phyloP scores from a whole-genome alignment of 1,140 invertebrate genomes.

The Meloidogyne chitwoodi region DNA sequence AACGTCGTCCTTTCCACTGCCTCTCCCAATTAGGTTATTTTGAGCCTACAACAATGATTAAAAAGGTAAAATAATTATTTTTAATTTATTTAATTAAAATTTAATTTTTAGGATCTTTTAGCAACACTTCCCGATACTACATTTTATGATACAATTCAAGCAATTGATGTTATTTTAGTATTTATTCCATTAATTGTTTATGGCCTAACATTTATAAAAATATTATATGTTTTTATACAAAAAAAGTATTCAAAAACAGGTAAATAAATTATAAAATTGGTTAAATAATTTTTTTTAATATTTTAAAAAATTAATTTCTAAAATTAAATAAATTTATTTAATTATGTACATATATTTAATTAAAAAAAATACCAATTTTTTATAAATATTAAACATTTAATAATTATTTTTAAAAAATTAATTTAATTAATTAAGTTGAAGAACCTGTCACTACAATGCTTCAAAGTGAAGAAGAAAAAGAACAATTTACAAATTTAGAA shows the following conservation, averaged over 20 bases:
- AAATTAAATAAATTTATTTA: too few species aligned
- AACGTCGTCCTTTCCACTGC: constrained; percentile 7
- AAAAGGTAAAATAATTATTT: background rate
- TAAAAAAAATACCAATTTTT: too few species aligned
- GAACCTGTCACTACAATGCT: too few species aligned
- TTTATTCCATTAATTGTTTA: constrained; percentile 1
- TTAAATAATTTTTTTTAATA: too few species aligned
- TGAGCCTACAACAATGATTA: background rate
- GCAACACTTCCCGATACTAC: background rate
- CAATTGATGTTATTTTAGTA: background rate
- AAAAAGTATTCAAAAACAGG: background rate
- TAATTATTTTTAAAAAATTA: too few species aligned
- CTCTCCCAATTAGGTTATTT: background rate
- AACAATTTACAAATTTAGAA: constrained; percentile 1
- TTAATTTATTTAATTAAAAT: background rate
- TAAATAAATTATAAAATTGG: too few species aligned
- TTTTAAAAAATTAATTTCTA: too few species aligned
- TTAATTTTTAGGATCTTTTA: background rate
- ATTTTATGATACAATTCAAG: background rate
- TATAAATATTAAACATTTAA: too few species aligned
- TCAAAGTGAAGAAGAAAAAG: background rate
- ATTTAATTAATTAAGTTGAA: too few species aligned
- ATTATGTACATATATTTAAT: too few species aligned
- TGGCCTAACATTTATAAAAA: background rate
- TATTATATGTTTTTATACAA: background rate